Percentiles rank a stretch among this genome's conserved stretches.
phyloP scores from a whole-genome alignment of 2,797 vertebrate species.

The Bryconaethiops microstoma region DNA sequence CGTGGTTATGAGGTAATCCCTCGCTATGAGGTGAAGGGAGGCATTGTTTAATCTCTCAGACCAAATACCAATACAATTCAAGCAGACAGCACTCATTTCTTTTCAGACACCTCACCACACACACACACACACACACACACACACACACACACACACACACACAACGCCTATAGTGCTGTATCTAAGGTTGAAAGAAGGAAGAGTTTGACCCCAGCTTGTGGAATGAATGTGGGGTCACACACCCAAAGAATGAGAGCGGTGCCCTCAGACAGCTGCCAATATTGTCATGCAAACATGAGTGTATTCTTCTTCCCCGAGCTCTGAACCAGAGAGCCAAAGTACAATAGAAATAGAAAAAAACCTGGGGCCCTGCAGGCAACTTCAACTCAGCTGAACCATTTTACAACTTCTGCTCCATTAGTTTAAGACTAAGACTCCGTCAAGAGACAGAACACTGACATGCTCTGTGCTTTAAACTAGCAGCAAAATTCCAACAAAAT shows the following conservation, averaged over 20 bases:
- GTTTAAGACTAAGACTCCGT: slow-evolving; percentile 51
- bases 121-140: slow-evolving; percentile 19
- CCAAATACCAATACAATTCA: slow-evolving; percentile 20
- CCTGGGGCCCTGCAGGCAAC: neutral
- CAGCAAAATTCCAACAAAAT: slow-evolving; percentile 3
- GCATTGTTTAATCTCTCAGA: slow-evolving; percentile 25
- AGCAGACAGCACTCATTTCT: neutral
- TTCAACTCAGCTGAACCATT: slow-evolving; percentile 14
- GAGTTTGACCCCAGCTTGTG: slow-evolving; percentile 58
- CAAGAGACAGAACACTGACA: slow-evolving; percentile 16
- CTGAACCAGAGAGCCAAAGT: neutral
- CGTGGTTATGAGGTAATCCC: slow-evolving; percentile 11
- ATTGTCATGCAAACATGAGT: slow-evolving; percentile 70
- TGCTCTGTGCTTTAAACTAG: neutral
- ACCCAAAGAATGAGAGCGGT: slow-evolving; percentile 48
- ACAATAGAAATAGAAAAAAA: neutral
- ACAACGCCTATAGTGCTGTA: slow-evolving; percentile 26
- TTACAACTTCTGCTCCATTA: slow-evolving; percentile 49
- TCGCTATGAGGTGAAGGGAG: slow-evolving; percentile 19
- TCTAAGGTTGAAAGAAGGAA: slow-evolving; percentile 52
- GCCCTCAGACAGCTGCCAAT: slow-evolving; percentile 68
- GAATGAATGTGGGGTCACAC: slow-evolving; percentile 32
- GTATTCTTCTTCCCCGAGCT: slow-evolving; percentile 40
- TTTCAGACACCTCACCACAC: slow-evolving; percentile 20
- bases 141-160: slow-evolving; percentile 31